These are phyloP conservation scores for Cosmia pyralina DNA, from an alignment of 2,888 invertebrate species.

Conservation along the genomic window DNA sequence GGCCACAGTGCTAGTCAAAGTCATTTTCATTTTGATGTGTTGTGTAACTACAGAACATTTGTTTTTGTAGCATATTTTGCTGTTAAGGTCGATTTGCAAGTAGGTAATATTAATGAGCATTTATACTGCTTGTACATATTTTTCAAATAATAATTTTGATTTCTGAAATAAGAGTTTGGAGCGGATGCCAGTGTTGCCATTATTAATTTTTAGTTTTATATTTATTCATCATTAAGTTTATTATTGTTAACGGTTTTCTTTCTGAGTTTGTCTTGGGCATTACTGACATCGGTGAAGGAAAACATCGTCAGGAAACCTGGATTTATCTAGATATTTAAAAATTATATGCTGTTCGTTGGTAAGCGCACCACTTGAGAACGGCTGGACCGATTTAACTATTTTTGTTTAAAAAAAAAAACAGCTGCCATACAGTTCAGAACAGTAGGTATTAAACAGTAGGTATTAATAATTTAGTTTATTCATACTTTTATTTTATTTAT, in stretches of 20 bases:
- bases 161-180: not conserved
- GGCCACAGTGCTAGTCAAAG: conserved; percentile 2
- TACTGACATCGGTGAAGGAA: not conserved
- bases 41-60: not conserved
- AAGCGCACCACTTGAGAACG: too few species aligned
- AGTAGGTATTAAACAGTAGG: too few species aligned
- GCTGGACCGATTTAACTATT: too few species aligned
- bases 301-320: not conserved
- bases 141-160: not conserved
- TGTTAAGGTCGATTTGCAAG: not conserved
- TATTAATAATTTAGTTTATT: too few species aligned
- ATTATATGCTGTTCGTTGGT: too few species aligned
- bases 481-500: too few species aligned
- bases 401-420: too few species aligned
- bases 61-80: not conserved
- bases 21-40: conserved; percentile 22
- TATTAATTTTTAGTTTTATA: too few species aligned
- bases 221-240: too few species aligned
- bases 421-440: too few species aligned
- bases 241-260: not conserved
- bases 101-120: not conserved
- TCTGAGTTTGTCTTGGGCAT: not conserved
- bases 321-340: not conserved
- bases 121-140: not conserved
- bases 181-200: too few species aligned